Percentiles rank a stretch among this genome's conserved stretches.
Conservation (phyloP, 2,888 invertebrate species). For the Pandemis cinnamomeana region DNA sequence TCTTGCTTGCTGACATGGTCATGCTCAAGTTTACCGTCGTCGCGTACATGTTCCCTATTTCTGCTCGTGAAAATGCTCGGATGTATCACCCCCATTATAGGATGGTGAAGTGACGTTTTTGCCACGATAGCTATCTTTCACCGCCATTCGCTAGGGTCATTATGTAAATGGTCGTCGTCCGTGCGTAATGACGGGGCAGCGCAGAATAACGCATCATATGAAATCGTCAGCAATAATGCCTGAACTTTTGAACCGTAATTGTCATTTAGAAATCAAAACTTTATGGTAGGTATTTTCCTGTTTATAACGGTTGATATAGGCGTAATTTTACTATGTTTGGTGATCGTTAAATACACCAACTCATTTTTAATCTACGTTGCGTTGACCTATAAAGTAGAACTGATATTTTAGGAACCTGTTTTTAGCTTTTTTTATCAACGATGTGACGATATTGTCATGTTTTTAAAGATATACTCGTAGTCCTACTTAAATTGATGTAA, state of each 20-base stretch:
- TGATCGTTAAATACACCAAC: background rate
- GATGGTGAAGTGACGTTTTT: conserved; percentile 39
- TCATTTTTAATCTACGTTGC: background rate
- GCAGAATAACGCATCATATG: conserved; percentile 56
- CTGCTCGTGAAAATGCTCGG: background rate
- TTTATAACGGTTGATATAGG: conserved; percentile 5
- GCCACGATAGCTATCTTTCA: conserved; percentile 52
- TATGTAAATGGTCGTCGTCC: conserved; percentile 62
- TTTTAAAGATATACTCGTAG: background rate
- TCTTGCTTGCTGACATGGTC: too few relatives aligned
- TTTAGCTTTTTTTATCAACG: background rate
- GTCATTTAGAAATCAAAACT: conserved; percentile 45
- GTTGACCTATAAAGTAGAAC: background rate
- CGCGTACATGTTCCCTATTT: background rate
- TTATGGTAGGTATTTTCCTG: conserved; percentile 9
- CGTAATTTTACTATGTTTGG: background rate
- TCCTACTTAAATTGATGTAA: background rate
- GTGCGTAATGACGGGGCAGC: conserved; percentile 61
- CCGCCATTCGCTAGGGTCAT: conserved; percentile 62
- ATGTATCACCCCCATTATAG: conserved; percentile 1
- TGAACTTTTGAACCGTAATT: conserved; percentile 58
- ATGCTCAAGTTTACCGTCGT: too few relatives aligned
- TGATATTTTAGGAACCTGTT: background rate
- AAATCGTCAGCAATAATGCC: conserved; percentile 61
- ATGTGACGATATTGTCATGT: background rate